Base-by-base conservation (phyloP, 2,797 vertebrate genomes). In the Enteromius trimaculatus region DNA sequence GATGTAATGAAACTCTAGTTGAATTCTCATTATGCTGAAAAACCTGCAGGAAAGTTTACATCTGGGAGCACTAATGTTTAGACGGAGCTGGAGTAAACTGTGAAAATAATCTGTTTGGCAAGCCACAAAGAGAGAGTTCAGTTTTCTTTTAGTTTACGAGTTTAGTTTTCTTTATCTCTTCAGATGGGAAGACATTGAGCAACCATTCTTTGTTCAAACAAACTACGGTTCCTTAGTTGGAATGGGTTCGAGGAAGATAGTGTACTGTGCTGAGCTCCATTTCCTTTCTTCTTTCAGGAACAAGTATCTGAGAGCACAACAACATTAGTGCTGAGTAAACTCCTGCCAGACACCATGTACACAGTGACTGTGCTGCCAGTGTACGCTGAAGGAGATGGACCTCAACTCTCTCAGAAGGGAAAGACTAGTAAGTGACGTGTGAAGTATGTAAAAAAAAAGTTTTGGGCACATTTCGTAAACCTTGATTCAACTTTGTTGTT, bases 251-350 rank as follows among this genome's bases (percentile, higher is more conserved):
- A 42, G 39, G 9, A 39, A 37, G 49, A 37, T 55, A 11, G 17
- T 31, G 31, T 17, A 9, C 58, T 49, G 31, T 17, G 9, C 58
- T 78, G 19, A 78, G 39, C 3, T 78, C 9, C 21, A 7, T 60
- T 62, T 31, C 37, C 34, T 34, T 3, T 79, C 1, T 80, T 80
- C 17, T 6, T 64, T 49, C 77, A 99, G 98, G 94, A 96, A 19
- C 94, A 97, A 89, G 94, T 98, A 9, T 96, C 97, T 47, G 97
- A 97, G 86, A 98, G 98, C 91, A 98, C 97, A 88, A 98, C 97
- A 88, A 94, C 91, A 53, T 94, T 95, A 0, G 90, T 97, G 77
- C 92, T 99, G 86, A 94, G 94, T 66, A 96, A 92, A 70, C 94
- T 99, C 0, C 93, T 95, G 19, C 95, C 97, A 0, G 93, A 99